Evolutionary conservation across 2,797 vertebrate species (phyloP), one percentile per base, ranked within the genome.

Genomic region (Dallia pectoralis): DNA sequence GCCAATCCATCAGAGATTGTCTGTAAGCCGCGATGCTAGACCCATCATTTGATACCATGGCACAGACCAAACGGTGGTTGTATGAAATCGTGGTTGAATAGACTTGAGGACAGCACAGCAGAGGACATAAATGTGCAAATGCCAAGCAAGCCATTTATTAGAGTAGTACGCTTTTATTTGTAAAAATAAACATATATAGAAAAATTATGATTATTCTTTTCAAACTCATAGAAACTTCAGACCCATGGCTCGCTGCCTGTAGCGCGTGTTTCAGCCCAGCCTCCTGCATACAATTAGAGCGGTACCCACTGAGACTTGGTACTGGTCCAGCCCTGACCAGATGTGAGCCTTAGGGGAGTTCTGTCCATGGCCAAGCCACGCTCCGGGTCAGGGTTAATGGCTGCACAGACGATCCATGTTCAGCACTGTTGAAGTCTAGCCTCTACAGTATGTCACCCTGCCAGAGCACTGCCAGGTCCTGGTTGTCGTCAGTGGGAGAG

Each of bases 301-400:
- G 51, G 19, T 86, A 85, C 89, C 87, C 86, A 89, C 88, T 85
- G 89, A 89, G 88, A 91, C 70, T 88, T 91, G 87, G 89, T 91
- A 80, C 86, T 56, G 82, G 87, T 89, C 90, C 90, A 91, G 86
- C 86, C 84, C 85, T 89, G 72, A 79, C 79, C 89, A 90, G 90
- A 89, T 92, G 90, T 87, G 76, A 83, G 81, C 77, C 85, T 77
- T 81, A 81, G 76, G 86, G 86, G 83, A 81, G 85, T 33, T 81
- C 79, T 77, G 51, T 56, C 51, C 51, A 19, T 22, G 51, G 51
- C n/a, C 51, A 56, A 8, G n/a, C 51, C 51, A 56, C 6, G n/a
- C 51, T 56, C n/a, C 22, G 77, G 82, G 78, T 86, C 84, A 77
- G 89, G 92, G 91, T 92, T 92, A 92, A 93, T 89, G 82, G 87